Conservation (phyloP, 2,113 vertebrate species). For the Phalacrocorax aristotelis region DNA sequence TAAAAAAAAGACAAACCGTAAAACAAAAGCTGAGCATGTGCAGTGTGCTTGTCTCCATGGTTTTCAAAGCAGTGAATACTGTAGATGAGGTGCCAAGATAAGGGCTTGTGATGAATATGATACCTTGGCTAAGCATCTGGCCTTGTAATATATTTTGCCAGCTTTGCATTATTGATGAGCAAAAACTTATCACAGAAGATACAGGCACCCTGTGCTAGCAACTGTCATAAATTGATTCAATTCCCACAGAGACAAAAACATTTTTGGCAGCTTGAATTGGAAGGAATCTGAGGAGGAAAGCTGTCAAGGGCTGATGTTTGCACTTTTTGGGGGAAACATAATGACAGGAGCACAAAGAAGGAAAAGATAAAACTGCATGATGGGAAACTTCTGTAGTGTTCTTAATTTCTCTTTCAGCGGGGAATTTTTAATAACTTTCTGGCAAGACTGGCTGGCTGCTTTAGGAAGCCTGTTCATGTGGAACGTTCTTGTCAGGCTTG, state of each 20-base stretch:
- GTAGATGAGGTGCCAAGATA: not conserved
- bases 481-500: not conserved
- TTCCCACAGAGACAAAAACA: not conserved
- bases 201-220: no score
- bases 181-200: not conserved
- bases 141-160: not conserved
- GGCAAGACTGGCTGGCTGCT: not conserved
- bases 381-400: slow-evolving; percentile 10
- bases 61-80: not conserved
- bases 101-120: not conserved
- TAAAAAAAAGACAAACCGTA: not conserved
- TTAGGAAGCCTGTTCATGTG: not conserved
- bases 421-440: not conserved
- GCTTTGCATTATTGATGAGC: not conserved
- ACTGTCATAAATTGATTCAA: not conserved
- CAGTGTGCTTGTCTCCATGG: not conserved
- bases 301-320: slow-evolving; percentile 20
- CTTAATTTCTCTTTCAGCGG: not conserved
- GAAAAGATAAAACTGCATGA: slow-evolving; percentile 21
- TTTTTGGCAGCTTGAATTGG: not conserved
- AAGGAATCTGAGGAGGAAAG: slow-evolving; percentile 63
- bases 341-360: slow-evolving; percentile 55
- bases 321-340: slow-evolving; percentile 28
- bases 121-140: not conserved
- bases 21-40: not conserved